Evolutionary conservation across 2,888 invertebrate genomes (phyloP).

Genomic region (Aradus depressus): DNA sequence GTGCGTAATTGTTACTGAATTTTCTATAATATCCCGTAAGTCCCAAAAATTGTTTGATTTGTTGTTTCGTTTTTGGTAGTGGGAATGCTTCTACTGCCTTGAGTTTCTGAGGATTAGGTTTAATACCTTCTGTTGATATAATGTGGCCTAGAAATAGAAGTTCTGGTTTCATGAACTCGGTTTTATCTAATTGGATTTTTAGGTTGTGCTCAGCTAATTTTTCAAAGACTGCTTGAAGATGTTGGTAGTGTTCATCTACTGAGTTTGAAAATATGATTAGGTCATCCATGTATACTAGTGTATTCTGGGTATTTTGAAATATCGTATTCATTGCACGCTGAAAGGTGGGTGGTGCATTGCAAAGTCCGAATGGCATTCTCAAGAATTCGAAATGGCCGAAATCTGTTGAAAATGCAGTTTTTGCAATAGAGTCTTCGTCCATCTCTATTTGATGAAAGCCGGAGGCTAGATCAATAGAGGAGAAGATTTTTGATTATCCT

Average conservation of each 20-base stretch:
- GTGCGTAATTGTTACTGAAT: conserved; percentile 27
- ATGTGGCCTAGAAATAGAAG: conserved; percentile 7
- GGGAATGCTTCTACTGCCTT: conserved; percentile 12
- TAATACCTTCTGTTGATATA: conserved; percentile 13
- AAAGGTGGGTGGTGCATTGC: conserved; percentile 17
- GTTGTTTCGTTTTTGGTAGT: conserved; percentile 13
- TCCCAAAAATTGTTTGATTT: conserved; percentile 31
- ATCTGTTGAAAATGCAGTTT: too few relatives aligned
- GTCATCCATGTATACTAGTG: conserved; percentile 21
- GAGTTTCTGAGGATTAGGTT: conserved; percentile 15
- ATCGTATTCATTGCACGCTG: conserved; percentile 14
- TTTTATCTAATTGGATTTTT: conserved; percentile 21
- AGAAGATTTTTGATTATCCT: too few relatives aligned
- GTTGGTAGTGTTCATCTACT: conserved; percentile 9
- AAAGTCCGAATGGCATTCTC: too few relatives aligned
- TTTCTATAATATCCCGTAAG: conserved; percentile 32
- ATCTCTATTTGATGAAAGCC: too few relatives aligned
- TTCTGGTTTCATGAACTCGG: conserved; percentile 20
- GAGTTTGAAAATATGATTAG: conserved; percentile 17
- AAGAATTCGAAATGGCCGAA: too few relatives aligned
- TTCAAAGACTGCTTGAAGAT: conserved; percentile 1
- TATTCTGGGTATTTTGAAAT: conserved; percentile 8
- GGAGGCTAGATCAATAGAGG: too few relatives aligned
- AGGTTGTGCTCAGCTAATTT: conserved; percentile 7
- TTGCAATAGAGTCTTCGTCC: too few relatives aligned